These are phyloP conservation scores for Lerista edwardsae DNA, from an alignment of 2,797 vertebrate genomes.

Conservation along the genomic window DNA sequence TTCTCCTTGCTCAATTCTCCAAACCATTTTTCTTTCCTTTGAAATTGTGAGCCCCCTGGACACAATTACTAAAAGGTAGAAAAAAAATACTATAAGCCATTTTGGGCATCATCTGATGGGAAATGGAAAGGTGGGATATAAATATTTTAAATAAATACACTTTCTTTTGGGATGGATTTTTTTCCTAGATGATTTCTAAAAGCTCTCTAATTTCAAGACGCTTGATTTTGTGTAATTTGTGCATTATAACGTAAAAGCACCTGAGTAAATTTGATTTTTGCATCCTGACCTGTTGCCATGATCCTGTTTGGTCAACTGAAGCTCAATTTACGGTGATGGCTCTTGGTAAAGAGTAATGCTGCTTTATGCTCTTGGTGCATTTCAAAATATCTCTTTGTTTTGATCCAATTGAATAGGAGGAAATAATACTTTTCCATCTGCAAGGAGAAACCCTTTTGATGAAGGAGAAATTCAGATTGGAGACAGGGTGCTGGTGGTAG, in stretches of 20 bases:
- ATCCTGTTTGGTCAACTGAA: neutral
- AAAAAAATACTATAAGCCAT: too few relatives aligned
- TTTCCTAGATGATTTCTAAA: neutral
- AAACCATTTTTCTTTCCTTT: too few relatives aligned
- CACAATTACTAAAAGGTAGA: too few relatives aligned
- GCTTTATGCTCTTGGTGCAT: neutral
- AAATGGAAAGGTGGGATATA: too few relatives aligned
- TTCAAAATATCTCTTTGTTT: slow-evolving; percentile 29
- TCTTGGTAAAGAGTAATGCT: neutral
- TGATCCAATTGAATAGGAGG: slow-evolving; percentile 67
- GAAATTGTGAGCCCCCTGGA: too few relatives aligned
- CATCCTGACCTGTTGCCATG: neutral
- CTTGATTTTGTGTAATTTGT: neutral
- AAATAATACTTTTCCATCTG: slow-evolving; percentile 77
- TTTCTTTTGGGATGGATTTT: neutral
- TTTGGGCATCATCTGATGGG: neutral
- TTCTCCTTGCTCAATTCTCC: too few relatives aligned
- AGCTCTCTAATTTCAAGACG: neutral
- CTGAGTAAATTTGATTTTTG: accelerated
- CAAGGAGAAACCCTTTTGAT: slow-evolving; percentile 71
- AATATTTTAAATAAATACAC: too few relatives aligned
- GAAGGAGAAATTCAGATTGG: slow-evolving; percentile 75
- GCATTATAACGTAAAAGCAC: neutral
- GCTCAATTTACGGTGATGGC: neutral
- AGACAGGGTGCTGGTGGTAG: slow-evolving; percentile 92